Evolutionary conservation across 2,113 vertebrate genomes (phyloP), one percentile per base, ranked within the genome.

Genomic region (Todiramphus chloris): DNA sequence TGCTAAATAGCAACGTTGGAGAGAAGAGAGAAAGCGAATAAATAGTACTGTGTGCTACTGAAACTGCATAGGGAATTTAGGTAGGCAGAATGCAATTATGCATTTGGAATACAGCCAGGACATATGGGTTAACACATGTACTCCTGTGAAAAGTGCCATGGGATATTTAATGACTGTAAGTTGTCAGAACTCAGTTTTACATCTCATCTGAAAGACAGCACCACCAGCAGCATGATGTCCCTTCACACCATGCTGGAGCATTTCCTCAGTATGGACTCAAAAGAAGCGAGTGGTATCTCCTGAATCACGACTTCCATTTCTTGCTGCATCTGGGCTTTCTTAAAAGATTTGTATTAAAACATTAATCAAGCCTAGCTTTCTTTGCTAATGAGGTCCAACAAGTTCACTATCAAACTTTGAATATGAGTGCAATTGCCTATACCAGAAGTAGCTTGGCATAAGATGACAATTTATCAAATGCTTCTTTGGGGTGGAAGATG

Each of bases 81-180:
- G 94, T 95, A 95, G 94, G 93, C 93, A 97, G 95, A 97, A 96
- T 96, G 96, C 93, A 97, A 95, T 97, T 96, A 97, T 96, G 94
- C 93, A 86, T 95, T 95, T 96, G 95, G 95, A 97, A 83, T 70
- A 14, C 31, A 86, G 89, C 94, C 95, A 94, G 94, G 92, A 97
- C 95, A 96, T 96, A 96, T 97, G 94, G 92, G 93, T 97, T 97
- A 96, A 97, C 97, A 97, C 95, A 96, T 97, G 95, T 94, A 97
- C 87, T 96, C 90, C 96, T 95, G 92, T 97, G 96, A 97, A 97
- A 96, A 96, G 94, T 96, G 87, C 96, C 86, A 96, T 94, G 94
- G 93, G 95, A 97, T 97, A 97, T 97, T 96, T 96, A 97, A 96
- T 96, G 96, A 96, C 89, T 96, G 59, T 83, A 92, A 96, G 92